A percentile compares a stretch with the other conserved stretches of the same genome.
Conservation (phyloP, 2,888 invertebrate species). For the Choreutis nemorana region DNA sequence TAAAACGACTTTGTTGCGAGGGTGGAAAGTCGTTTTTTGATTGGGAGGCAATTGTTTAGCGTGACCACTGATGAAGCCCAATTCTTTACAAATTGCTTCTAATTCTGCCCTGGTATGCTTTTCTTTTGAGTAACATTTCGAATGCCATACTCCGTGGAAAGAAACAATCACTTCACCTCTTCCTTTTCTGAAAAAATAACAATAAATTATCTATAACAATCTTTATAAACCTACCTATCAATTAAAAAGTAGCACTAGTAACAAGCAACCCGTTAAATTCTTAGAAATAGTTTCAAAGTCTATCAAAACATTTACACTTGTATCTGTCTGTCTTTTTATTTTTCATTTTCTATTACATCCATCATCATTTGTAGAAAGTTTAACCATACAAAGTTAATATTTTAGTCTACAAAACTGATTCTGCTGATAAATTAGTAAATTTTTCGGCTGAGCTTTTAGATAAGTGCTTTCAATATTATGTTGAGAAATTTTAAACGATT, state of each 20-base stretch:
- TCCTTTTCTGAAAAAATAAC: constrained; percentile 43
- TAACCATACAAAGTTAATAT: too few relatives aligned
- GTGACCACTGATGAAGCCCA: constrained; percentile 68
- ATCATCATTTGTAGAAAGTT: too few relatives aligned
- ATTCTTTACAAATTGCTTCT: constrained; percentile 67
- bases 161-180: constrained; percentile 72
- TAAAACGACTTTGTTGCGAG: constrained; percentile 30
- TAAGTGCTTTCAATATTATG: too few relatives aligned
- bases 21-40: constrained; percentile 19
- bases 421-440: too few relatives aligned
- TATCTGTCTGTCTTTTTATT: too few relatives aligned
- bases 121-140: constrained; percentile 70
- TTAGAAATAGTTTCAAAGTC: too few relatives aligned
- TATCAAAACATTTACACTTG: too few relatives aligned
- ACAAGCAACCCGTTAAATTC: too few relatives aligned
- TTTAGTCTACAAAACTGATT: too few relatives aligned
- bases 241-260: neutral
- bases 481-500: too few relatives aligned
- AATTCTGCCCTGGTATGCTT: constrained; percentile 59
- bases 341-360: too few relatives aligned
- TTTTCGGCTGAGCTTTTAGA: too few relatives aligned
- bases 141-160: constrained; percentile 75
- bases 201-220: constrained; percentile 5
- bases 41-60: constrained; percentile 41
- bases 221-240: neutral